Percentiles rank a stretch among this genome's conserved stretches.
Conservation (phyloP, 2,797 vertebrate genomes). For the Silurus lanzhouensis region DNA sequence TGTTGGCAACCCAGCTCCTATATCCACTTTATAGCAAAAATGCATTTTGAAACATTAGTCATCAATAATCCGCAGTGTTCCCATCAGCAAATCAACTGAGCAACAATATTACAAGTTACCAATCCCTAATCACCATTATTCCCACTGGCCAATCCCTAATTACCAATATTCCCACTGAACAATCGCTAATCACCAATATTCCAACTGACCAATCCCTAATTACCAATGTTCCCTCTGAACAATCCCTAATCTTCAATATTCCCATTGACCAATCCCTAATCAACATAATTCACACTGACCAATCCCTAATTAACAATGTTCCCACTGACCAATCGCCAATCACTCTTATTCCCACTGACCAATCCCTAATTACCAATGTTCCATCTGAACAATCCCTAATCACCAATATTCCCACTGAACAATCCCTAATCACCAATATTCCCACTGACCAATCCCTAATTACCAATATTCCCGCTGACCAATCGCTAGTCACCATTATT, state of each 20-base stretch:
- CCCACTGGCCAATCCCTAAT: neutral
- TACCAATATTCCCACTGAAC: no score
- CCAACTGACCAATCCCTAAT: neutral
- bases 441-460: no score
- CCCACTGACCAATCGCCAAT: neutral
- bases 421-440: no score
- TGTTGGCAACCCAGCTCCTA: neutral
- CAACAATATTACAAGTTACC: neutral
- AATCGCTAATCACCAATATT: neutral
- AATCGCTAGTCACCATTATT: neutral
- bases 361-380: no score
- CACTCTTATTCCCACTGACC: neutral
- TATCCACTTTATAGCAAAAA: neutral
- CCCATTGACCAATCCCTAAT: neutral
- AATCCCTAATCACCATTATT: neutral
- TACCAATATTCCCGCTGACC: neutral
- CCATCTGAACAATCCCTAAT: neutral
- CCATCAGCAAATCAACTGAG: neutral
- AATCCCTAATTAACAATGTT: neutral
- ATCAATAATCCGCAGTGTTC: neutral
- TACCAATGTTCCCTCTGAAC: neutral
- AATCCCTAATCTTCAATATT: neutral
- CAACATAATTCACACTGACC: neutral
- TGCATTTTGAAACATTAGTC: neutral
- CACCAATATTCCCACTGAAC: neutral